Evolutionary conservation across 2,113 vertebrate genomes (phyloP), one percentile per base, ranked within the genome.

Genomic region (Callionymus lyra): DNA sequence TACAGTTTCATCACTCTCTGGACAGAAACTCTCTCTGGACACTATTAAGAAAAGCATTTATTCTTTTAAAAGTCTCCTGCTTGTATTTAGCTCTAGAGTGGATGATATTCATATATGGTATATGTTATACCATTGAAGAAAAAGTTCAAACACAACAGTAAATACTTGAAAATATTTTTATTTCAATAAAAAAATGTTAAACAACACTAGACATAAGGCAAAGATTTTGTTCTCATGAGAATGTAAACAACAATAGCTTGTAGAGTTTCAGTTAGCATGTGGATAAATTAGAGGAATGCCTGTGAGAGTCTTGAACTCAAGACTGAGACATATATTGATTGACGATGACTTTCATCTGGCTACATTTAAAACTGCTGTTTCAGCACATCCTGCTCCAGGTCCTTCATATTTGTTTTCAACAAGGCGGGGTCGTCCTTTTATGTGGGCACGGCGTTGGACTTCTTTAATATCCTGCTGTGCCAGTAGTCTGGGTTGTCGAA

Each of bases 401-500:
- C 80, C 80, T 83, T 81, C 78, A 80, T 78, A 51, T 57, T 18
- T 58, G 31, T 12, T 11, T 14, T 9, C 21, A 54, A 46, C 63
- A 37, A 54, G 33, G 38, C 62, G 57, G 46, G 34, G 15, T 13
- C 38, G 41, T 71, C 68, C 61, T n/a, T 63, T 80, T 88, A 94
- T 48, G 87, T 90, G 16, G 82, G 78, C 60, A 91, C 86, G 11
- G 78, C 64, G 6, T 85, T 87, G 1, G 70, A 48, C 53, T 93
- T 91, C 15, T 83, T 68, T 58, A 88, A 91, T 59, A 90, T 83
- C 39, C 87, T 85, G 70, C 91, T 96, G 65, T 94, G 90, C 93
- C 93, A 96, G 57, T 96, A 96, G 59, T 91, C 89, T 6, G 91
- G 92, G 65, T 96, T 96, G 72, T 96, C 91, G 52, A 93, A 96